Percentiles rank a stretch among this genome's conserved stretches.
Conservation (phyloP, 2,113 vertebrate species). For the Sapajus apella region DNA sequence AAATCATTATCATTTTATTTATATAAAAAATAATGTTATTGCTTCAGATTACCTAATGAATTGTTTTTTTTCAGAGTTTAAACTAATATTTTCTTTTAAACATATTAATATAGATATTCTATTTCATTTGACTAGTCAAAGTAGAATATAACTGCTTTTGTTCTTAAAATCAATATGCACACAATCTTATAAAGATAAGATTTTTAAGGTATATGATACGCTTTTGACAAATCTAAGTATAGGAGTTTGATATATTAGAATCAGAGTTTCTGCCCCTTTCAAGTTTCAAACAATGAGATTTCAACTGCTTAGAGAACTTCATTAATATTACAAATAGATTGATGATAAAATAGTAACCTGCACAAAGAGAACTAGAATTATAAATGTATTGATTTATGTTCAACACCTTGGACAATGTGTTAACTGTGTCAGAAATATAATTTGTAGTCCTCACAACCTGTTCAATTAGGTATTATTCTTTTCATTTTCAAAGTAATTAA, state of each 20-base stretch:
- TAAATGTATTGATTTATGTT: not conserved
- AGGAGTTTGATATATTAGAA: not conserved
- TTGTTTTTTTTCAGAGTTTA: not conserved
- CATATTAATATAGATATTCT: not conserved
- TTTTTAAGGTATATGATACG: not conserved
- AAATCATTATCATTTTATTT: not conserved
- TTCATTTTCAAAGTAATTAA: not conserved
- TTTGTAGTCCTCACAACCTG: not conserved
- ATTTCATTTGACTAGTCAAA: not conserved
- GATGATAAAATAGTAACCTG: not conserved
- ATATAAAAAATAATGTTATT: not conserved
- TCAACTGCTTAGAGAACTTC: not conserved
- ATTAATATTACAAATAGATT: not conserved
- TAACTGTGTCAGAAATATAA: not conserved
- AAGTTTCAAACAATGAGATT: not conserved
- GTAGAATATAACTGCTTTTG: not conserved
- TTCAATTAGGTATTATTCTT: not conserved
- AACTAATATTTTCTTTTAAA: not conserved
- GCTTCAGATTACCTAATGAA: not conserved
- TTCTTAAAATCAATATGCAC: not conserved
- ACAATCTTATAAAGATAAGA: not conserved
- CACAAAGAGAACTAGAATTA: not conserved
- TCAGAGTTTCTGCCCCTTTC: not conserved
- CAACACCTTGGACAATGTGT: not conserved
- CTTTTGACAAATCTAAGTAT: not conserved